Evolutionary conservation across 2,113 vertebrate species (phyloP).

Genomic region (Pollachius pollachius): DNA sequence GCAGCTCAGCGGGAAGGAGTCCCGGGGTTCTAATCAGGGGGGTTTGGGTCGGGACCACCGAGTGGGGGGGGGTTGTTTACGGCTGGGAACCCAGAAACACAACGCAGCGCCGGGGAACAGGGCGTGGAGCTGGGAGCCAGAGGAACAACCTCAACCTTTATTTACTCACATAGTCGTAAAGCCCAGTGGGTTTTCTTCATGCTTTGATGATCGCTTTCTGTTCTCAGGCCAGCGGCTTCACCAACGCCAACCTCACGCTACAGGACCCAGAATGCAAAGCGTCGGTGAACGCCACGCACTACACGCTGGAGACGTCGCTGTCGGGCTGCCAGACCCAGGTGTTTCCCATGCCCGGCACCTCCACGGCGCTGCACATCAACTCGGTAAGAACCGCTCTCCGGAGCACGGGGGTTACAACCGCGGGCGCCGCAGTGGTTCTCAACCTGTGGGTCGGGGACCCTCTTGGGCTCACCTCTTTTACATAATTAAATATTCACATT

Average conservation of each 20-base stretch:
- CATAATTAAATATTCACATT: no score
- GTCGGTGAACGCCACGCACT: conserved; percentile 86
- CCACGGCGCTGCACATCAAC: conserved; percentile 81
- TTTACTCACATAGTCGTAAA: conserved; percentile 38
- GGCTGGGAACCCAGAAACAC: conserved; percentile 42
- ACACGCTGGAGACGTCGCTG: conserved; percentile 84
- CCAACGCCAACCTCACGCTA: conserved; percentile 82
- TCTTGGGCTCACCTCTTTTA: no score
- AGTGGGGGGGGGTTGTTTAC: conserved; percentile 56
- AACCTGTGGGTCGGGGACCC: no score
- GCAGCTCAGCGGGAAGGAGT: conserved; percentile 65
- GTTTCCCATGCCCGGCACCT: conserved; percentile 50
- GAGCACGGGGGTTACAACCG: not conserved
- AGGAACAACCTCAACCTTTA: conserved; percentile 12
- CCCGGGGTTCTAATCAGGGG: conserved; percentile 49
- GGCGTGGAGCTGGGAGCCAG: no score
- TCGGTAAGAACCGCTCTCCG: conserved; percentile 76
- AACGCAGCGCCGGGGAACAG: no score
- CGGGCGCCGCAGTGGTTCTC: not conserved
- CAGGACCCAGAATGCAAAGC: conserved; percentile 88
- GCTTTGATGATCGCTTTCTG: conserved; percentile 18
- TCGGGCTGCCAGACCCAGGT: conserved; percentile 79
- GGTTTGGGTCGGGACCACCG: conserved; percentile 48
- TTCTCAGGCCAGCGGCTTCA: conserved; percentile 77
- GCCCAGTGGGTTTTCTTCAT: conserved; percentile 17